A percentile compares a stretch with the other conserved stretches of the same genome.
These are phyloP conservation scores for Tetranychus urticae DNA, from an alignment of 1,140 invertebrate species.

Conservation along the genomic window DNA sequence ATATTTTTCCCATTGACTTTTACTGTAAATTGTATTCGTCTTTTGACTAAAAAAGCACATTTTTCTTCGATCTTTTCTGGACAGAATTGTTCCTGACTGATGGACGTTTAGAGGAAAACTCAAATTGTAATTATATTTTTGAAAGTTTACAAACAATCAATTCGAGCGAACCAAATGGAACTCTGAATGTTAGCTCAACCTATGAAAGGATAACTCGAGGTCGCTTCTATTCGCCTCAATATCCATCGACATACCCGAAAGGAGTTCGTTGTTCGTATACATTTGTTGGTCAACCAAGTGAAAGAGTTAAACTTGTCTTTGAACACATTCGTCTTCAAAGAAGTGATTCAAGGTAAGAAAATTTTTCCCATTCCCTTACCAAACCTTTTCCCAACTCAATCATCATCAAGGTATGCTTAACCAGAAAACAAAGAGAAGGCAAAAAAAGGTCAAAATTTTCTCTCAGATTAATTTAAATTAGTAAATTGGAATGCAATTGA, in stretches of 20 bases:
- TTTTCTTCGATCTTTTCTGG: background rate
- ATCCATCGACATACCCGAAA: conserved; percentile 58
- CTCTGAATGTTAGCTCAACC: conserved; percentile 9
- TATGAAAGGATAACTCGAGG: conserved; percentile 25
- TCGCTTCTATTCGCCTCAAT: conserved; percentile 50
- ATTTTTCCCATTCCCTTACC: no score
- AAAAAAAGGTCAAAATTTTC: no score
- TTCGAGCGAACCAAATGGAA: conserved; percentile 18
- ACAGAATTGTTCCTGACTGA: conserved; percentile 34
- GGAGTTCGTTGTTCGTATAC: conserved; percentile 49
- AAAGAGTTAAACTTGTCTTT: conserved; percentile 22
- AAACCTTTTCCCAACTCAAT: no score
- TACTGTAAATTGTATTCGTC: background rate
- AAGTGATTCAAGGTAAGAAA: conserved; percentile 16
- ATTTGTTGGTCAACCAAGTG: conserved; percentile 28
- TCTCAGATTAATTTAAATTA: no score
- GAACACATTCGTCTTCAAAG: conserved; percentile 18
- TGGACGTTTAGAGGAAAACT: conserved; percentile 37
- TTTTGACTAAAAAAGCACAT: background rate
- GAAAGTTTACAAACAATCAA: conserved; percentile 20
- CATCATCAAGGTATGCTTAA: no score
- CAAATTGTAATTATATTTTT: conserved; percentile 43
- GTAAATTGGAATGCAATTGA: no score
- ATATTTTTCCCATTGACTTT: background rate
- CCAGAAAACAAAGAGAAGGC: no score